Conservation (phyloP, 2,797 vertebrate genomes). For the Petrocephalus sullivani region DNA sequence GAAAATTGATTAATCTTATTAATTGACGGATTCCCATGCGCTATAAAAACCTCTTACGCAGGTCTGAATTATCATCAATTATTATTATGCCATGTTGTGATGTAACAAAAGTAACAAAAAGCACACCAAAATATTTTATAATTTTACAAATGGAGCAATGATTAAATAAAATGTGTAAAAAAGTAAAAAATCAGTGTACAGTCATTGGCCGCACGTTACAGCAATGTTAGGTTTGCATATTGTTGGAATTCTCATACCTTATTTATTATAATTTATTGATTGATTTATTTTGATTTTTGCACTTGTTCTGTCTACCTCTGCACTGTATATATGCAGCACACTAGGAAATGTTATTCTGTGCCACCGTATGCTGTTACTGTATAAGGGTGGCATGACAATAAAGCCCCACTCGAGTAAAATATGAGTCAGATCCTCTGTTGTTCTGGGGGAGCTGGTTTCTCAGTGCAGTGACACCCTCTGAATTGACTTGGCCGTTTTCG, state of each 20-base stretch:
- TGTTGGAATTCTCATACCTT: neutral
- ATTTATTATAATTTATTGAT: too few relatives aligned
- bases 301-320: neutral
- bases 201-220: neutral
- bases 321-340: neutral
- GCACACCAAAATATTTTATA: neutral
- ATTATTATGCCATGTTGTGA: too few relatives aligned
- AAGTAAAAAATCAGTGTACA: neutral
- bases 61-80: neutral
- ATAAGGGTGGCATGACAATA: neutral
- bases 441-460: neutral
- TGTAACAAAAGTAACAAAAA: neutral
- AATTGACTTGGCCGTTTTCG: neutral
- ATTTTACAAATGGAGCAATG: neutral
- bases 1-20: neutral
- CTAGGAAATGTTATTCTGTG: neutral
- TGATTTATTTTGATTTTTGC: neutral
- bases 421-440: neutral
- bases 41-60: neutral
- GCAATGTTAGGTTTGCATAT: neutral
- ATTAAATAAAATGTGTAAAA: neutral
- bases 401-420: neutral
- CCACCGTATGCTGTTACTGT: neutral
- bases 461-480: neutral
- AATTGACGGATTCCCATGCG: neutral